Evolutionary conservation across 35 echinoderm and acorn worm genomes (phyloP), one percentile per base, ranked within the genome.

Genomic region (Anneissia japonica): DNA sequence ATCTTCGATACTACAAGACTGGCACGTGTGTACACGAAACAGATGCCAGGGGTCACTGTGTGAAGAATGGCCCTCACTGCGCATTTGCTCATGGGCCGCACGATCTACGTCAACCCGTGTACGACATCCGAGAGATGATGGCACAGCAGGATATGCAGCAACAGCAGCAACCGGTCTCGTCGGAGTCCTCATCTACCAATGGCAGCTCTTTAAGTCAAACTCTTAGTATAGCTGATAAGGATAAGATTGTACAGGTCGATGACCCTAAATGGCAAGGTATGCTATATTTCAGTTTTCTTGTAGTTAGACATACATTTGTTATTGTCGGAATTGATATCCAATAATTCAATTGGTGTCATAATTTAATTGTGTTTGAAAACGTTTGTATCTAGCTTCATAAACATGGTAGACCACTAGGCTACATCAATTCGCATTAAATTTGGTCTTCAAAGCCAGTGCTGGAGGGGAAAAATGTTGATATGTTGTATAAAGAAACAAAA

Each of bases 21-120:
- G 91, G 95, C 36, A 98, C 91, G 26, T 98, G 95, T 76, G 91
- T 98, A 36, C 95, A 98, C 73, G 95, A 98, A 93, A 98, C 95
- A 1, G 95, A 98, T 79, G 79, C 95, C 3, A 83, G 95, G 32
- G 95, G 95, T 10, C 91, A 98, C 83, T 98, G 95, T 79, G 95
- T 98, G 36, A 98, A 98, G 79, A 98, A 98, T 84, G 95, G 95
- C 3, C 95, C 95, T 16, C 95, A 98, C 75, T 98, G 95, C 80
- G 91, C 95, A 74, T 98, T 98, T 90, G 95, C 95, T 23, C 95
- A 98, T 84, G 95, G 95, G 30, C 95, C 91, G 0, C 91, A 93
- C 75, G 92, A 91, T 77, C 84, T 98, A 38, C 88, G 95, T 45
- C 95, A 93, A 85, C 95, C 95, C 0, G 91, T 98, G 55, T 98